Percentiles rank a stretch among this genome's conserved stretches.
These are phyloP conservation scores for Epinephelus awoara DNA, from an alignment of 2,797 vertebrate species.

Conservation along the genomic window DNA sequence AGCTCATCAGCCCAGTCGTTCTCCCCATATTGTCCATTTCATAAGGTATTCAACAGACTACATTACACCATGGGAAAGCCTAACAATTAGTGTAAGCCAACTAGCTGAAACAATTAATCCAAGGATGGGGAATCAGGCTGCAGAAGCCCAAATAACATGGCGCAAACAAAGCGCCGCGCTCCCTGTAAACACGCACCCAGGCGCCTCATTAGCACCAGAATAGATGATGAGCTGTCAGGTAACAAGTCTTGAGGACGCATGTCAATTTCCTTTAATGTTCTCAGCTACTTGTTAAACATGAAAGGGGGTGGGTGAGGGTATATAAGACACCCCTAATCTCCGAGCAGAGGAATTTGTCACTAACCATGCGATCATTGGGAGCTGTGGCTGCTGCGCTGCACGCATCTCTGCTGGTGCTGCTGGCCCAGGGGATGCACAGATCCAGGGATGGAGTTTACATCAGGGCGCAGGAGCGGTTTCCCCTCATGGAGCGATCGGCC, in stretches of 20 bases:
- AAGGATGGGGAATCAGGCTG: conserved; percentile 47
- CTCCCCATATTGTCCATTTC: conserved; percentile 36
- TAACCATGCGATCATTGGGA: conserved; percentile 79
- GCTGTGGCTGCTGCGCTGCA: conserved; percentile 66
- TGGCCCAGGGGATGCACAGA: conserved; percentile 57
- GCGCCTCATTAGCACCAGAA: conserved; percentile 86
- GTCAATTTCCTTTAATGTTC: conserved; percentile 88
- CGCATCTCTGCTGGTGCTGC: conserved; percentile 72
- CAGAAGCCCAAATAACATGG: conserved; percentile 42
- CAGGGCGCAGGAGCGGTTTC: conserved; percentile 36
- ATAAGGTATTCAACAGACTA: conserved; percentile 35
- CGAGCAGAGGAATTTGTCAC: conserved; percentile 76
- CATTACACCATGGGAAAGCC: conserved; percentile 59
- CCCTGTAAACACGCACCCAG: conserved; percentile 76
- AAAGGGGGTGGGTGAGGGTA: conserved; percentile 78
- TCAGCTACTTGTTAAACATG: conserved; percentile 87
- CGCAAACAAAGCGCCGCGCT: conserved; percentile 70
- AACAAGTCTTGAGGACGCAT: conserved; percentile 83
- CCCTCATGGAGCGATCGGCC: conserved; percentile 51
- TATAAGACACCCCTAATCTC: conserved; percentile 81
- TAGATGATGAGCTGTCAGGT: conserved; percentile 88
- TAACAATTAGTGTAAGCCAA: conserved; percentile 72
- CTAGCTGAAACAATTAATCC: conserved; percentile 65
- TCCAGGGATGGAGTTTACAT: conserved; percentile 43
- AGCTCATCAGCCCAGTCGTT: not conserved